A percentile compares a stretch with the other conserved stretches of the same genome.
phyloP scores from a whole-genome alignment of 1,140 invertebrate genomes.

The Nixonia krombeini region DNA sequence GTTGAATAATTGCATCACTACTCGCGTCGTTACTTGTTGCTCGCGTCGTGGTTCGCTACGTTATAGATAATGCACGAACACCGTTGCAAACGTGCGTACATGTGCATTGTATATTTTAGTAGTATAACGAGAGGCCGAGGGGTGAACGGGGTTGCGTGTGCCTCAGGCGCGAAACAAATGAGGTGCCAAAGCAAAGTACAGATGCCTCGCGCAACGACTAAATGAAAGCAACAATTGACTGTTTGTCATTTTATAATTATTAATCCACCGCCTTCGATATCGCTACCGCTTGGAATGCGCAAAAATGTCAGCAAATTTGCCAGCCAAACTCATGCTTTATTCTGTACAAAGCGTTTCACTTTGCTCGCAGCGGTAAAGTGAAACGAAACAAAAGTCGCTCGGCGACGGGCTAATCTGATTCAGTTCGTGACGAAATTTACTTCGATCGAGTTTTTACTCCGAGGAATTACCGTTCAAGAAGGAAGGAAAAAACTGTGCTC shows the following conservation, averaged over 20 bases:
- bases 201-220: background rate
- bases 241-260: background rate
- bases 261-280: too few species aligned
- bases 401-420: too few species aligned
- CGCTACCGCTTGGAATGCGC: too few species aligned
- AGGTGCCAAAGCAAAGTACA: slow-evolving; percentile 1
- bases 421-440: too few species aligned
- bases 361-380: too few species aligned
- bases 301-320: too few species aligned
- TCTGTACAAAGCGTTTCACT: too few species aligned
- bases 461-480: too few species aligned
- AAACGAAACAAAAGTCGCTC: too few species aligned
- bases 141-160: background rate
- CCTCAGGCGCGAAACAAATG: slow-evolving; percentile 4
- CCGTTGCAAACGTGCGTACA: background rate
- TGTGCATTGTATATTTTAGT: background rate
- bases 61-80: background rate
- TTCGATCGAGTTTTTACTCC: too few species aligned
- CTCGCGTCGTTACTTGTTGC: slow-evolving; percentile 4
- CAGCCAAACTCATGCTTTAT: too few species aligned
- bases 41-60: background rate
- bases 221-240: background rate
- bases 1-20: background rate
- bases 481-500: too few species aligned
- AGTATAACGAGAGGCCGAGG: slow-evolving; percentile 8